Evolutionary conservation across 2,113 vertebrate species (phyloP), one percentile per base, ranked within the genome.

Genomic region (Tamias sibiricus): DNA sequence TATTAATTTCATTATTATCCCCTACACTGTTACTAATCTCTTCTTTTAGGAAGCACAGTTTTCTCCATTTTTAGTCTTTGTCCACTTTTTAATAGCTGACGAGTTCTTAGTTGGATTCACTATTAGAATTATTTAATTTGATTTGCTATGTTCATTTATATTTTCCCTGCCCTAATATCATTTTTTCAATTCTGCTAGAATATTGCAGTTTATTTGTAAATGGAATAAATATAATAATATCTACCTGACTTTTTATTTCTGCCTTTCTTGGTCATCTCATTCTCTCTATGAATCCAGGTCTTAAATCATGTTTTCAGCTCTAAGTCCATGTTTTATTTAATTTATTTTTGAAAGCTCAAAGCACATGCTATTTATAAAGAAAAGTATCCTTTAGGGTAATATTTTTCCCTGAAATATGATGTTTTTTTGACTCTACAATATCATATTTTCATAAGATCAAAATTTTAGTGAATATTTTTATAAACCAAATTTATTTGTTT

Each of bases 381-480:
- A n/a, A 66, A 35, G 1, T 37, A 13, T 62, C 79, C 28, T 40
- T 32, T 14, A 57, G 6, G 75, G 4, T 14, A 74, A 14, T 13
- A 24, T 90, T 87, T 90, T 59, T 47, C 49, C n/a, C 17, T 82
- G 8, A 22, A 8, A 57, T 81, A 59, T 37, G 3, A 82, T 59
- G 4, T 89, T 64, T 75, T 7, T 89, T 64, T 75, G 10, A 71
- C 35, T 71, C 47, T 84, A 20, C 4, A 89, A 59, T 66, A 28
- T 42, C 2, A 76, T 62, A 44, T 64, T 59, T 71, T 71, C 59
- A 6, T 74, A 54, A 7, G 84, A 64, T 40, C 2, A 40, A 47
- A 74, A 64, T 49, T 83, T 74, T 87, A 32, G 19, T 87, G 10
- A 89, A 52, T 89, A 86, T 88, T 89, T 93, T 57, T 9, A 68